Conservation (phyloP, 2,113 vertebrate species). For the Alectura lathami region DNA sequence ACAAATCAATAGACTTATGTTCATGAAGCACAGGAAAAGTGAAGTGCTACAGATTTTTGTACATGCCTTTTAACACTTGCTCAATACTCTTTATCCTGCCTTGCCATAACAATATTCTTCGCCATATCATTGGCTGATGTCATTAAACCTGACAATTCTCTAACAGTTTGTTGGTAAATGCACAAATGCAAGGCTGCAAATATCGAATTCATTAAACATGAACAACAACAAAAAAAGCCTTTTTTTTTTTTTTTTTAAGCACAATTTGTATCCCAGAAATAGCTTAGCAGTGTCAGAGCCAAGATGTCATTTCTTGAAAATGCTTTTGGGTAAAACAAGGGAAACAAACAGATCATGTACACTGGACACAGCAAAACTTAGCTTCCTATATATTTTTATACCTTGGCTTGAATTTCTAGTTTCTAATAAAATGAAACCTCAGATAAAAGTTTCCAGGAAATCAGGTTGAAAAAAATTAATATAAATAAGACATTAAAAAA, state of each 20-base stretch:
- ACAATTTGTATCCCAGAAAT: background rate
- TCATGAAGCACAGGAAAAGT: background rate
- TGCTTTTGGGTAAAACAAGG: background rate
- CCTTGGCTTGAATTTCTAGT: background rate
- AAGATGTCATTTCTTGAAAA: background rate
- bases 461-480: background rate
- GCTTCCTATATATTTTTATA: background rate
- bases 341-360: background rate
- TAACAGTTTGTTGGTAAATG: background rate
- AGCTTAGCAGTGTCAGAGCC: background rate
- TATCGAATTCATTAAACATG: background rate
- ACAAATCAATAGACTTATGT: background rate
- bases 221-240: background rate
- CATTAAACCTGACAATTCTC: background rate
- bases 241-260: background rate
- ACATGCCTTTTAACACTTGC: background rate
- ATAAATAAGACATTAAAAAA: background rate
- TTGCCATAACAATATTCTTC: background rate
- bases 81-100: background rate
- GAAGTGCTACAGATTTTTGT: background rate
- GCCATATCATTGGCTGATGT: background rate
- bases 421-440: background rate
- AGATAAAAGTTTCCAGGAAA: background rate
- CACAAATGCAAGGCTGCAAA: background rate
- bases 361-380: background rate